Percentiles rank a stretch among this genome's conserved stretches.
phyloP scores from a whole-genome alignment of 2,113 vertebrate genomes.

The Chloropsis cyanopogon region DNA sequence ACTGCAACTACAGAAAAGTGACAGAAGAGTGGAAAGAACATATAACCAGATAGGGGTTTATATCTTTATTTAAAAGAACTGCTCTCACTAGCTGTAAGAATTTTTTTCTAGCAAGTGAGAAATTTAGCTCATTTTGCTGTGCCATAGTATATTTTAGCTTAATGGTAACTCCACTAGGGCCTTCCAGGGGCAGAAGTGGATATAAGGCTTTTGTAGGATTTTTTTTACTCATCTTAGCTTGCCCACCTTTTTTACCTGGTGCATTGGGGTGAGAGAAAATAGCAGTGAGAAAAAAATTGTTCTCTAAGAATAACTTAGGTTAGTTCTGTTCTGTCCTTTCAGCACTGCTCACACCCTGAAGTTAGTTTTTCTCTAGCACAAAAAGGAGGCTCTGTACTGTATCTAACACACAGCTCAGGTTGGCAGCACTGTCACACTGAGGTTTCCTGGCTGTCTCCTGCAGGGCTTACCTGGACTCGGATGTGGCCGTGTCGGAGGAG shows the following conservation, averaged over 20 bases:
- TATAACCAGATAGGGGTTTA: neutral
- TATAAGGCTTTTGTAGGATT: neutral
- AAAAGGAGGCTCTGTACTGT: neutral
- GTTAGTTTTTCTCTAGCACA: neutral
- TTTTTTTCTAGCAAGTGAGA: neutral
- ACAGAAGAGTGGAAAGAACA: neutral
- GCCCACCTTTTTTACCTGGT: neutral
- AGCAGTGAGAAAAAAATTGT: neutral
- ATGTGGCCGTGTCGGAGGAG: slow-evolving; percentile 86
- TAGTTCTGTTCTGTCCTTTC: neutral
- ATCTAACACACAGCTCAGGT: fast-evolving
- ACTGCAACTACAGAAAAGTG: neutral
- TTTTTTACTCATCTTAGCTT: neutral
- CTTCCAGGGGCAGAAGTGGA: neutral
- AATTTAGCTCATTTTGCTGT: neutral
- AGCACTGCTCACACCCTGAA: fast-evolving
- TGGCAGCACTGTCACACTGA: neutral
- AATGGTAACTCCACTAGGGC: neutral
- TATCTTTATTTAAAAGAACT: neutral
- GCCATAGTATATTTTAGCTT: neutral
- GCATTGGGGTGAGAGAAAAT: neutral
- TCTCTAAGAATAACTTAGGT: neutral
- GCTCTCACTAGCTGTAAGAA: neutral
- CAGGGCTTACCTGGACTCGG: slow-evolving; percentile 88
- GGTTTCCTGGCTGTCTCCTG: neutral